These are phyloP conservation scores for Erpobdella octoculata DNA, from an alignment of 2,888 invertebrate species.

Conservation along the genomic window DNA sequence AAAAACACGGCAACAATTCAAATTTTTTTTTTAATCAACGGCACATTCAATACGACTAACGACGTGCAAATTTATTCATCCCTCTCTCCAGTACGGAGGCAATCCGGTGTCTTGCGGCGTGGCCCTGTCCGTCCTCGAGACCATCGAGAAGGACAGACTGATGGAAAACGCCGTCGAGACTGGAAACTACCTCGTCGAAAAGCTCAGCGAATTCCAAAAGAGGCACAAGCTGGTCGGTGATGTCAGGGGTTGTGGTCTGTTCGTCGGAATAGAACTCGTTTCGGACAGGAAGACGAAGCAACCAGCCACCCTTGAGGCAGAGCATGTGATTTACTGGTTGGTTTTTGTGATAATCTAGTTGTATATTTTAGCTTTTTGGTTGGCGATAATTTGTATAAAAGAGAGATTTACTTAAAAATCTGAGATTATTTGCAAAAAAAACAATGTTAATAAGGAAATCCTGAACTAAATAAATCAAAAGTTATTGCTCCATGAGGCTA, in stretches of 20 bases:
- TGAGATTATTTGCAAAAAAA: too few relatives aligned
- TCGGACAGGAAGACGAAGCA: constrained; percentile 67
- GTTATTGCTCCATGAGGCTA: too few relatives aligned
- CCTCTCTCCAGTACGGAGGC: constrained; percentile 74
- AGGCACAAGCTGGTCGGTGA: constrained; percentile 69
- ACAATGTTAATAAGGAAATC: too few relatives aligned
- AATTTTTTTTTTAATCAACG: neutral
- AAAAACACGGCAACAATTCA: too few relatives aligned
- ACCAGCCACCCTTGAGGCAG: constrained; percentile 74
- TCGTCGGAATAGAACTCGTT: constrained; percentile 88
- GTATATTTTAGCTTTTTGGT: neutral
- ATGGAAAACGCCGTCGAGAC: constrained; percentile 73
- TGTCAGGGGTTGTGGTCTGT: constrained; percentile 72
- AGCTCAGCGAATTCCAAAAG: constrained; percentile 61
- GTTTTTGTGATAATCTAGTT: neutral
- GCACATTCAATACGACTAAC: neutral
- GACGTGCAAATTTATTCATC: neutral
- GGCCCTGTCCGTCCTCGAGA: constrained; percentile 84
- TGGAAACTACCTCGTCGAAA: constrained; percentile 69
- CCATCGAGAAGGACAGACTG: constrained; percentile 78
- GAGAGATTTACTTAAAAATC: too few relatives aligned
- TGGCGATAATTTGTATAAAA: too few relatives aligned
- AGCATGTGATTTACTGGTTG: constrained; percentile 37
- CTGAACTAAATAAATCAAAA: too few relatives aligned
- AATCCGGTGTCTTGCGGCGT: constrained; percentile 97